Percentiles rank a stretch among this genome's conserved stretches.
Conservation (phyloP, 1,140 invertebrate genomes). For the Episyrphus balteatus region DNA sequence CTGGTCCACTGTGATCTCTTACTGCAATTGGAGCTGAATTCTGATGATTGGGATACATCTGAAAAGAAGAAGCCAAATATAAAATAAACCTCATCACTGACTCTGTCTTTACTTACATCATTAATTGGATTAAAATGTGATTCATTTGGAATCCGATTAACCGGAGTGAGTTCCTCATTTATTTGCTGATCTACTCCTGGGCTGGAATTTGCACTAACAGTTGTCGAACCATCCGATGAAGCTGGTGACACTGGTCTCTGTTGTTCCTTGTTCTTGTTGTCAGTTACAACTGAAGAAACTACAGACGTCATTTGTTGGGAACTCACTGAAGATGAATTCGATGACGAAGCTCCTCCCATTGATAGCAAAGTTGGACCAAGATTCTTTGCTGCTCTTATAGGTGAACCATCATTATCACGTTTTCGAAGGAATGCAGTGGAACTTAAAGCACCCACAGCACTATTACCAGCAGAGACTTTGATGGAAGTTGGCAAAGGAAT, state of each 20-base stretch:
- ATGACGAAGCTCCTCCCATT: conserved; percentile 20
- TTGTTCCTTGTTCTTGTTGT: conserved; percentile 6
- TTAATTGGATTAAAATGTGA: conserved; percentile 35
- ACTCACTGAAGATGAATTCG: conserved; percentile 3
- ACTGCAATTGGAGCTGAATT: conserved; percentile 7
- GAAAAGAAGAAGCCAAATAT: not conserved
- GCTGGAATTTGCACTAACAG: conserved; percentile 65
- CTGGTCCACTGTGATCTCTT: not conserved
- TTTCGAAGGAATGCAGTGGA: conserved; percentile 28
- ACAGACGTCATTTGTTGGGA: not conserved
- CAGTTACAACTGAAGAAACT: not conserved
- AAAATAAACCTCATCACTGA: not conserved
- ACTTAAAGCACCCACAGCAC: conserved; percentile 5
- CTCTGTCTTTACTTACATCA: conserved; percentile 14
- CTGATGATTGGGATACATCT: conserved; percentile 25
- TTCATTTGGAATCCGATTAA: conserved; percentile 19
- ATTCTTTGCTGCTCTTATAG: conserved; percentile 49
- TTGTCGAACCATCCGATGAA: conserved; percentile 54
- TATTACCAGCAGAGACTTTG: conserved; percentile 25
- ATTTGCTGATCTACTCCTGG: conserved; percentile 55
- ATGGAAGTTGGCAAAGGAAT: conserved; percentile 33
- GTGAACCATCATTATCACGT: conserved; percentile 41
- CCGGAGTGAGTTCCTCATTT: conserved; percentile 40
- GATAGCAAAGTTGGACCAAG: conserved; percentile 45
- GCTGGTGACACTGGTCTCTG: conserved; percentile 34